Base-by-base conservation (phyloP, 2,888 invertebrate genomes). In the Dicranocentrus wangi region DNA sequence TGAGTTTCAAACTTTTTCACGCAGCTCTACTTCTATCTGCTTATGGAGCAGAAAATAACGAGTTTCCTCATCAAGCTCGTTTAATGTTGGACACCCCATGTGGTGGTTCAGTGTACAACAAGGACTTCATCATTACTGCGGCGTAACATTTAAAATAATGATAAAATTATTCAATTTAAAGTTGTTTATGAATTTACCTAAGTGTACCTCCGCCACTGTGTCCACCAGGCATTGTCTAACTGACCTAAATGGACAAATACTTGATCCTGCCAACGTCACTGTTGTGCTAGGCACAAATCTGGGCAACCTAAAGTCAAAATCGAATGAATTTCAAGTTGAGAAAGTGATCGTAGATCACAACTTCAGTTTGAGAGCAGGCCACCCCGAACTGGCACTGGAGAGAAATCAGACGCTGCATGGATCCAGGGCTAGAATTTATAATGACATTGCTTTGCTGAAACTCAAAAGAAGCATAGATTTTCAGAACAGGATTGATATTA, bases 391-490 rank as follows among this genome's bases (percentile, higher is more conserved):
- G 2, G 3, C 5, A 7, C 8, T n/a, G 42, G 2, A 2, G 2
- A 47, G 47, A 15, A n/a, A 17, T 10, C 8, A 2, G 15, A 5
- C 15, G 5, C 23, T 19, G 13, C 21, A n/a, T 8, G n/a, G 19
- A 2, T 8, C 2, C 7, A 7, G 5, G 13, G 5, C 32, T 32
- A n/a, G 61, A 19, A 75, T 17, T n/a, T 55, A 19, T 23, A 65
- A 75, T 25, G 65, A 73, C 32, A 32, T 73, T 61, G 73, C 73
- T 3, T 25, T 73, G 3, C n/a, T 73, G 15, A 23, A 58, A 28
- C 17, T 73, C 1, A 43, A 55, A 17, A 27, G 63, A 21, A 42
- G 15, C 15, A 73, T 73, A 42, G 47, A 60, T 15, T 72, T 72
- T 61, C n/a, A n/a, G 17, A 13, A 5, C 5, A 27, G 32, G 8